Percentiles rank a stretch among this genome's conserved stretches.
Conservation (phyloP, 2,888 invertebrate genomes). For the Sisyra nigra region DNA sequence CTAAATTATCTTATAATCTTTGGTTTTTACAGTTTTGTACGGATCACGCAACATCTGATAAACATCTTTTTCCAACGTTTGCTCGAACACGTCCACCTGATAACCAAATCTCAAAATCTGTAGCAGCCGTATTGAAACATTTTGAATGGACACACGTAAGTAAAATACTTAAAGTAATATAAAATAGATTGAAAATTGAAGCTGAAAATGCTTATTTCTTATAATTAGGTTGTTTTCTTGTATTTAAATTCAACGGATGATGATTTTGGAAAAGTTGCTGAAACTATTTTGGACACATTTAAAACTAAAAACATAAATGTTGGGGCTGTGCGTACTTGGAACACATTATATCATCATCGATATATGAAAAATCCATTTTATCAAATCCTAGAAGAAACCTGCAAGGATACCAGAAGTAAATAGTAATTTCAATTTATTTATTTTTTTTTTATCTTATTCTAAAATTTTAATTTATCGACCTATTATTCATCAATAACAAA, state of each 20-base stretch:
- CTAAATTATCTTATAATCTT: too few relatives aligned
- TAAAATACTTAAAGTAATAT: slow-evolving; percentile 7
- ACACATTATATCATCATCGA: slow-evolving; percentile 62
- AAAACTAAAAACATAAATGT: slow-evolving; percentile 54
- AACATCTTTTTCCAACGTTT: slow-evolving; percentile 76
- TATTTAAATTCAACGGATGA: slow-evolving; percentile 65
- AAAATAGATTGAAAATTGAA: background rate
- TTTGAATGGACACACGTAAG: slow-evolving; percentile 84
- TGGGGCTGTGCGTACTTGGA: slow-evolving; percentile 45
- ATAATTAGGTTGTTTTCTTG: slow-evolving; percentile 57
- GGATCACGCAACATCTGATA: slow-evolving; percentile 77
- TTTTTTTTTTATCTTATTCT: too few relatives aligned
- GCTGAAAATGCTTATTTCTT: background rate
- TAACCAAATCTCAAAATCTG: slow-evolving; percentile 85
- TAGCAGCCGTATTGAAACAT: slow-evolving; percentile 65
- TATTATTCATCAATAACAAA: too few relatives aligned
- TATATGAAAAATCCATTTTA: slow-evolving; percentile 76
- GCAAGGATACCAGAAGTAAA: slow-evolving; percentile 78
- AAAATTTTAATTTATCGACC: too few relatives aligned
- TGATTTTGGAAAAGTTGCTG: slow-evolving; percentile 60
- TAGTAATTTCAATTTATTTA: slow-evolving; percentile 12
- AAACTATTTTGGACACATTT: slow-evolving; percentile 58
- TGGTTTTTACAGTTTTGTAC: slow-evolving; percentile 70
- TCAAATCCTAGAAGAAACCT: slow-evolving; percentile 65
- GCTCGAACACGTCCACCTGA: slow-evolving; percentile 84